phyloP scores from a whole-genome alignment of 2,888 invertebrate genomes.

The Pocota personata region DNA sequence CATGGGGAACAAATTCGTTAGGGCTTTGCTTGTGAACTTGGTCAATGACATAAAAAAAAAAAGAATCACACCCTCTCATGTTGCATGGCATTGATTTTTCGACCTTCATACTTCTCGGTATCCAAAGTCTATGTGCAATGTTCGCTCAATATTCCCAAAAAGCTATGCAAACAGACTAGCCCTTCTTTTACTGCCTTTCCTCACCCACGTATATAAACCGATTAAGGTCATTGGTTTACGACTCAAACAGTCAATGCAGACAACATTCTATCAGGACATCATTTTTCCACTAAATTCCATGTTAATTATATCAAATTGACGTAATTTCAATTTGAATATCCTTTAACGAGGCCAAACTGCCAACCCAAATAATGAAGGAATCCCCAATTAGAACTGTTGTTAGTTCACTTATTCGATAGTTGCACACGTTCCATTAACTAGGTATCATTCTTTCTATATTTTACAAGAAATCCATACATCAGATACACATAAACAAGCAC shows the following conservation, averaged over 20 bases:
- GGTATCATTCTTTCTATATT: background rate
- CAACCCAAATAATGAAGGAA: background rate
- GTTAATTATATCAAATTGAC: slow-evolving; percentile 22
- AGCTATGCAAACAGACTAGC: background rate
- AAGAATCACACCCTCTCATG: too few relatives aligned
- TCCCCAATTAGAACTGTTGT: slow-evolving; percentile 4
- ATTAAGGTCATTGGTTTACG: slow-evolving; percentile 3
- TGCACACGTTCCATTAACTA: background rate
- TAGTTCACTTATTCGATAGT: background rate
- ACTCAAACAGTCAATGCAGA: background rate
- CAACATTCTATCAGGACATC: background rate
- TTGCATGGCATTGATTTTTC: too few relatives aligned
- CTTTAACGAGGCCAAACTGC: background rate
- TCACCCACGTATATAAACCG: background rate
- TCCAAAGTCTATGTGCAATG: too few relatives aligned
- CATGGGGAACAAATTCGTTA: too few relatives aligned
- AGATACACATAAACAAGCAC: background rate
- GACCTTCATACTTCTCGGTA: too few relatives aligned
- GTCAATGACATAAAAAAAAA: too few relatives aligned
- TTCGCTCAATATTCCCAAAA: too few relatives aligned
- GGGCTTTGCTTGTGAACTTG: too few relatives aligned
- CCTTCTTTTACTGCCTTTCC: background rate
- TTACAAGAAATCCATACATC: background rate
- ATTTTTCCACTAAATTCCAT: background rate
- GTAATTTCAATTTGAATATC: slow-evolving; percentile 19